Base-by-base conservation (phyloP, 2,797 vertebrate genomes). In the Poecilia gillii region DNA sequence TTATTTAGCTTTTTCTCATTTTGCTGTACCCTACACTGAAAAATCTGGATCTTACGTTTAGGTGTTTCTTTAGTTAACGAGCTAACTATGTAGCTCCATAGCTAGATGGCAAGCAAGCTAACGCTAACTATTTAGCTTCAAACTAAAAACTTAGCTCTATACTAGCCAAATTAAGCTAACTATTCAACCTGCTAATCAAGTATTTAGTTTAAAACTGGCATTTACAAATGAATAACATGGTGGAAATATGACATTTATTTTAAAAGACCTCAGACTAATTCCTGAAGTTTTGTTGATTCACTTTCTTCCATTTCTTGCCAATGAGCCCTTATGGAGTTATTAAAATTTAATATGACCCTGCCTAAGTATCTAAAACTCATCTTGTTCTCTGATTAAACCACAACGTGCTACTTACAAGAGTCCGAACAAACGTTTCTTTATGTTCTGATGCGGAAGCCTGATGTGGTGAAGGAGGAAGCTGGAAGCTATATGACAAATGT, bases 401-500 rank as follows among this genome's bases (percentile, higher is more conserved):
- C 51, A 11, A n/a, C 1, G 9, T n/a, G 8, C 51, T n/a, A 28
- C 5, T 57, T 28, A 28, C 55, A 57, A 28, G n/a, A 57, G 11
- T 57, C 55, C 4, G 3, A 57, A n/a, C 3, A 57, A 57, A 57
- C 12, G 2, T 18, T 62, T 31, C 57, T 62, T 16, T 33, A 62
- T 62, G 28, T 62, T 62, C 57, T 62, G 28, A 62, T 62, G 28
- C 6, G 4, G n/a, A 59, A 59, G 28, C 4, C 28, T 62, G 11
- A 62, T 62, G 62, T 66, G 62, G 62, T 36, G 33, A 66, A 66
- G 33, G 16, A 39, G 33, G 33, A 39, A 20, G 62, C 18, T 39
- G 31, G 8, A 18, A 66, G 62, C 62, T 36, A 39, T 41, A 66
- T 36, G 62, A 45, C 73, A 75, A 45, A 83, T 28, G 41, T 47